phyloP scores from a whole-genome alignment of 2,797 vertebrate species.

The Steatocranus sp. region DNA sequence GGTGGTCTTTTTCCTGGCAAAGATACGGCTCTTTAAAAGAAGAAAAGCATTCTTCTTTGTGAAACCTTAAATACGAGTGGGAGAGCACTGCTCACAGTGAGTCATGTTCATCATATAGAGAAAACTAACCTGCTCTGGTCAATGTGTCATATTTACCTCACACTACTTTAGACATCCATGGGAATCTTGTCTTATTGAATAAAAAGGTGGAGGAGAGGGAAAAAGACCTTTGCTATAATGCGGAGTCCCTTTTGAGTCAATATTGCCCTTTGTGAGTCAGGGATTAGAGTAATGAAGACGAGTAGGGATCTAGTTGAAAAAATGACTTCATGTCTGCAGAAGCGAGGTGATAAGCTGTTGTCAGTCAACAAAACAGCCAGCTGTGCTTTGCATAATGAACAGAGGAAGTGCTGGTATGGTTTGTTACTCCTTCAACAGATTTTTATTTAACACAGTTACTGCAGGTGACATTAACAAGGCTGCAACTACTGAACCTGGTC shows the following conservation, averaged over 20 bases:
- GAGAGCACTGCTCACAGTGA: neutral
- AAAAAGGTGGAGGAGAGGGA: neutral
- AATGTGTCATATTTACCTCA: neutral
- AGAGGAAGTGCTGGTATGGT: neutral
- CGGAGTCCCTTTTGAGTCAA: conserved; percentile 17
- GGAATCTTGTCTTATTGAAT: neutral
- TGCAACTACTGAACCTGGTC: neutral
- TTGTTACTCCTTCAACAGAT: neutral
- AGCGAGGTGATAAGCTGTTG: conserved; percentile 9
- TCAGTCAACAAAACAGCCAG: conserved; percentile 1
- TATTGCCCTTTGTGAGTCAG: conserved; percentile 41
- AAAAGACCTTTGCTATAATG: neutral
- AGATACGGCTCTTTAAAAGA: neutral
- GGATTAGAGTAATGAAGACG: conserved; percentile 55
- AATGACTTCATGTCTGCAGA: neutral
- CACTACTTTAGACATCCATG: neutral
- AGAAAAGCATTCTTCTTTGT: neutral
- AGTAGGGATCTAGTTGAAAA: conserved; percentile 24
- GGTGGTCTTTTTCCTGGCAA: neutral
- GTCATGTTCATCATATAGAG: neutral
- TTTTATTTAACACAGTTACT: neutral
- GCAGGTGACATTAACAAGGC: neutral
- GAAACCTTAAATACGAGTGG: neutral
- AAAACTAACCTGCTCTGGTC: neutral
- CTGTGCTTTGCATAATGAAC: neutral